Percentiles rank a stretch among this genome's conserved stretches.
Conservation (phyloP, 2,888 invertebrate species). For the Mimumesa dahlbomi region DNA sequence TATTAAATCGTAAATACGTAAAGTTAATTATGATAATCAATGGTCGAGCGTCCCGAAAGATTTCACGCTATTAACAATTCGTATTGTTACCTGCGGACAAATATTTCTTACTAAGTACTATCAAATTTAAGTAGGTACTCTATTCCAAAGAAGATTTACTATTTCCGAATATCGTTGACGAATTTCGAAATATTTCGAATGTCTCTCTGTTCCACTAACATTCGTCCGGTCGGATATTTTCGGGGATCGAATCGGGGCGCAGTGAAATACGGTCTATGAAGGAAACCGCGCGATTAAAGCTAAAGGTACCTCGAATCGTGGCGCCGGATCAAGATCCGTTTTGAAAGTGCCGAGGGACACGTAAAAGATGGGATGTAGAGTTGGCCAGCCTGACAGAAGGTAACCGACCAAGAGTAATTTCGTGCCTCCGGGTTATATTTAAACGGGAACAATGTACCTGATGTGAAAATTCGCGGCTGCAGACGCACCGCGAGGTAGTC, state of each 20-base stretch:
- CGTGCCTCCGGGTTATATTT: constrained; percentile 63
- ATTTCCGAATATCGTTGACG: too few species aligned
- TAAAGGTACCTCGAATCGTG: constrained; percentile 13
- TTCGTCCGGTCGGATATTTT: too few species aligned
- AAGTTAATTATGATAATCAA: too few species aligned
- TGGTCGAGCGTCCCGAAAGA: too few species aligned
- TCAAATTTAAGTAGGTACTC: too few species aligned
- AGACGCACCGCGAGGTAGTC: constrained; percentile 41
- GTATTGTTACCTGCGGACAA: too few species aligned
- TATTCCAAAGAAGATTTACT: too few species aligned
- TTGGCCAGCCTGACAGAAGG: constrained; percentile 63
- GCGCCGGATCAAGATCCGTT: constrained; percentile 13
- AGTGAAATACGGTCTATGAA: constrained; percentile 1
- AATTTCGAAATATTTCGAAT: too few species aligned
- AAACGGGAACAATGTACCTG: constrained; percentile 65
- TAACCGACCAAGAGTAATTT: constrained; percentile 60
- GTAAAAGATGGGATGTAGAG: constrained; percentile 42
- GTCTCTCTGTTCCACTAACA: too few species aligned
- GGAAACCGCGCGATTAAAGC: not conserved
- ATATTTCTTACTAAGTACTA: too few species aligned
- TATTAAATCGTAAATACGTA: too few species aligned
- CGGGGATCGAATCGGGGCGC: not conserved
- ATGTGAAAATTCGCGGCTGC: constrained; percentile 59
- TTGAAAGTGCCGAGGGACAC: constrained; percentile 36
- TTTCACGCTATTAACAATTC: too few species aligned